These are phyloP conservation scores for Caenorhabditis sp. DNA, from an alignment of 2,888 invertebrate genomes.

Conservation along the genomic window DNA sequence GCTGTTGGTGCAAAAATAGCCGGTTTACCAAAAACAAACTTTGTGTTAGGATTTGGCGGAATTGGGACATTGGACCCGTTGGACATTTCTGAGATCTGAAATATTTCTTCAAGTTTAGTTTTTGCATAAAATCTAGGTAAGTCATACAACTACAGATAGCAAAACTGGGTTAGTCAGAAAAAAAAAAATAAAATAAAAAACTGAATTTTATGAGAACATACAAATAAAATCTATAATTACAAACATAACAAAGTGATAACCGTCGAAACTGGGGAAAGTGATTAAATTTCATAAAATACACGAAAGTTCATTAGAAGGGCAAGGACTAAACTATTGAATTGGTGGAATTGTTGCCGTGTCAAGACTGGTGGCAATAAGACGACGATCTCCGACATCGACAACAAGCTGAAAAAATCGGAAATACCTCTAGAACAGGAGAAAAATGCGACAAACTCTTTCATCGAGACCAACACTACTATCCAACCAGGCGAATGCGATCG, in stretches of 20 bases:
- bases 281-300: neutral
- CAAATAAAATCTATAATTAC: neutral
- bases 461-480: slow-evolving; percentile 58
- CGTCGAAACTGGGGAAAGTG: neutral
- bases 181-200: slow-evolving; percentile 12
- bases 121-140: no score
- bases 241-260: neutral
- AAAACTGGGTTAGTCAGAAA: no score
- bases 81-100: no score
- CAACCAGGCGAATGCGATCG: slow-evolving; percentile 73
- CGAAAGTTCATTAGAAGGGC: neutral
- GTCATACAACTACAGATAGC: no score
- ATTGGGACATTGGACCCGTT: no score
- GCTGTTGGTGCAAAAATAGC: no score
- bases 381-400: slow-evolving; percentile 57
- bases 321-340: slow-evolving; percentile 34
- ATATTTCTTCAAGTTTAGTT: no score
- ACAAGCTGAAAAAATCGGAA: slow-evolving; percentile 48
- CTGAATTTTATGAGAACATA: neutral
- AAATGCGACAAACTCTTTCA: slow-evolving; percentile 19
- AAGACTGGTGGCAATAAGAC: slow-evolving; percentile 47
- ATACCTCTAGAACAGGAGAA: neutral
- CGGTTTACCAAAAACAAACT: no score
- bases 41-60: no score
- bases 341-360: slow-evolving; percentile 49